phyloP scores from a whole-genome alignment of 2,888 invertebrate genomes.

The Drosophila imparisetae region DNA sequence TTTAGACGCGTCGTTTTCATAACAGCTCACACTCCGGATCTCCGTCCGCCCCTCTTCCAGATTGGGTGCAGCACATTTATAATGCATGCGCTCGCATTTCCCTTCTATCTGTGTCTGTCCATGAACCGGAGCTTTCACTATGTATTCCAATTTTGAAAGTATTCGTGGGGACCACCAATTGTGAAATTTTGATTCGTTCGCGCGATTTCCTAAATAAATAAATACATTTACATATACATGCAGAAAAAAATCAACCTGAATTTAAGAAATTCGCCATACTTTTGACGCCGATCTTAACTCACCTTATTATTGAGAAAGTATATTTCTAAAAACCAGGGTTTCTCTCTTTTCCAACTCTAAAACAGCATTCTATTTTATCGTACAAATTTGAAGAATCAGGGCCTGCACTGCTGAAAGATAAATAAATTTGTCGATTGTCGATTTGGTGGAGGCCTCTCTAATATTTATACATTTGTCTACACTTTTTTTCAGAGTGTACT shows the following conservation, averaged over 20 bases:
- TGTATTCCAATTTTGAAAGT: constrained; percentile 57
- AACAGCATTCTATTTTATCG: too few relatives aligned
- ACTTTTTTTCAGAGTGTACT: neutral
- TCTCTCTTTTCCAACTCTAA: neutral
- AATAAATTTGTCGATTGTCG: neutral
- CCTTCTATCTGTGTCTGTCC: constrained; percentile 19
- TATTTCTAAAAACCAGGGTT: neutral
- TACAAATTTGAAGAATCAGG: neutral
- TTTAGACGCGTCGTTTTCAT: constrained; percentile 64
- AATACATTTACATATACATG: constrained; percentile 11
- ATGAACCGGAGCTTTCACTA: constrained; percentile 49
- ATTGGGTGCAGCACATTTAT: constrained; percentile 22
- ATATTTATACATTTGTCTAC: neutral
- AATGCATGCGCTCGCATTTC: constrained; percentile 12
- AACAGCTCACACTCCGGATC: constrained; percentile 27
- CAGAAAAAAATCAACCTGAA: neutral
- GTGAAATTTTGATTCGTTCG: constrained; percentile 53
- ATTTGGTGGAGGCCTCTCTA: neutral
- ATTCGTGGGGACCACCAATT: constrained; percentile 67
- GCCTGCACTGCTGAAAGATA: neutral
- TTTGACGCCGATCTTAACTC: neutral
- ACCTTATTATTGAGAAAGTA: neutral
- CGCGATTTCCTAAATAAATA: constrained; percentile 65
- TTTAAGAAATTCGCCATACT: neutral
- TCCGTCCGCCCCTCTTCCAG: neutral